Conservation (phyloP, 1,140 invertebrate species). For the Muscidifurax raptorellus region DNA sequence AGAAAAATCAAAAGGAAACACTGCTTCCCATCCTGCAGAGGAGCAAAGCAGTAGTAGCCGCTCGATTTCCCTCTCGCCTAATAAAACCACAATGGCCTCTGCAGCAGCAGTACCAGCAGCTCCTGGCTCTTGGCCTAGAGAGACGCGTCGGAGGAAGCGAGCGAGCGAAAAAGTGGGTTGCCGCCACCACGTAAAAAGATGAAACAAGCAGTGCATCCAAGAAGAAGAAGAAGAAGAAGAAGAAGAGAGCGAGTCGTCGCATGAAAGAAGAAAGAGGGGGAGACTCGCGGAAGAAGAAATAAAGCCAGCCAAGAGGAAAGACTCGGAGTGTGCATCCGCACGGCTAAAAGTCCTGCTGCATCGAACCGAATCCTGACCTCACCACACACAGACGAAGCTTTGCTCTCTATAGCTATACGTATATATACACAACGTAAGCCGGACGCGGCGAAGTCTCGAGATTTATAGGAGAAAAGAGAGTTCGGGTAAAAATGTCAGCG, state of each 20-base stretch:
- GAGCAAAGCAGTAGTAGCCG: conserved; percentile 37
- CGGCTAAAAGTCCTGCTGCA: conserved; percentile 27
- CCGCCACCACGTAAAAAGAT: neutral
- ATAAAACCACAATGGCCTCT: conserved; percentile 53
- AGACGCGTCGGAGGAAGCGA: neutral
- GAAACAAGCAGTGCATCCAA: conserved; percentile 3
- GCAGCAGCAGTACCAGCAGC: conserved; percentile 19
- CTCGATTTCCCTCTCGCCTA: conserved; percentile 55
- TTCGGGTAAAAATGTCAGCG: conserved; percentile 14
- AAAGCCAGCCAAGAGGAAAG: conserved; percentile 1
- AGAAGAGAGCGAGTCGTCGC: neutral
- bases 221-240: neutral
- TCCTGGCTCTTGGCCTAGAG: conserved; percentile 41
- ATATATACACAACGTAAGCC: neutral
- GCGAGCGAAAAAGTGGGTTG: conserved; percentile 37
- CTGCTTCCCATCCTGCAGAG: neutral
- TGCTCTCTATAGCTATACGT: neutral
- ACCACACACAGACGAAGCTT: neutral
- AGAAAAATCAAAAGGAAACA: conserved; percentile 21
- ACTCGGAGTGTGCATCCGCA: neutral
- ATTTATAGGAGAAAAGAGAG: conserved; percentile 36
- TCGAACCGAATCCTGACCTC: neutral
- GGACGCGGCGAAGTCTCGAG: conserved; percentile 28
- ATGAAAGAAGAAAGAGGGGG: neutral
- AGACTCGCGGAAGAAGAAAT: neutral